Base-by-base conservation (phyloP, 2,888 invertebrate species). In the Cyrtodaria siliqua region DNA sequence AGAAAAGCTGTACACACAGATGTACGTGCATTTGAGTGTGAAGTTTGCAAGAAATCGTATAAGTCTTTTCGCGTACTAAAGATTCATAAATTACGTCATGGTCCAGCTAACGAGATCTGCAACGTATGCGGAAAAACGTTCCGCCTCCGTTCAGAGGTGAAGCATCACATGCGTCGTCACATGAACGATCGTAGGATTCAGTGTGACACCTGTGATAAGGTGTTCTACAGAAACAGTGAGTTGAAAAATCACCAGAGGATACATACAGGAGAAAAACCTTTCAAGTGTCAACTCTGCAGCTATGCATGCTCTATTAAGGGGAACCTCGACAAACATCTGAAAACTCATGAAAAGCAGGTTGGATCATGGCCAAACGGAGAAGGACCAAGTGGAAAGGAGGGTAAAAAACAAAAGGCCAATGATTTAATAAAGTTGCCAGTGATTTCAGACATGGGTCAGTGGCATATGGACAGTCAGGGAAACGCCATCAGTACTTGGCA, bases 121-220 rank as follows among this genome's bases (percentile, higher is more conserved):
- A 59, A 61, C 6, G 59, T 77, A 16, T 90, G 90, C 74, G 85
- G 82, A 0, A 90, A 90, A 64, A 72, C 82, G 8, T 90, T 90
- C 70, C 87, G 89, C 76, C 42, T 79, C 2, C n/a, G 74, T 38
- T 70, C 84, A 44, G 83, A 79, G 38, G 79, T 79, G 12, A 79
- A 73, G 18, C 73, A 74, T 44, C 79, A 79, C 53, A 74, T 79
- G 74, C 44, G 79, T 12, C 27, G 79, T 9, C 79, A 79, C 56
- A 26, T 66, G 52, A 79, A 79, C 44, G 79, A 79, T 59, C 60
- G 74, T 33, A 38, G 74, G 8, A 79, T 79, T n/a, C 70, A 79
- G 53, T 79, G 79, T 62, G 70, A 70, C 23, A 55, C 69, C 0
- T 79, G 79, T 63, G 67, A 74, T 50, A 79, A 79, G 55, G 74